phyloP scores from a whole-genome alignment of 2,113 vertebrate genomes.

The Gopherus evgoodei region DNA sequence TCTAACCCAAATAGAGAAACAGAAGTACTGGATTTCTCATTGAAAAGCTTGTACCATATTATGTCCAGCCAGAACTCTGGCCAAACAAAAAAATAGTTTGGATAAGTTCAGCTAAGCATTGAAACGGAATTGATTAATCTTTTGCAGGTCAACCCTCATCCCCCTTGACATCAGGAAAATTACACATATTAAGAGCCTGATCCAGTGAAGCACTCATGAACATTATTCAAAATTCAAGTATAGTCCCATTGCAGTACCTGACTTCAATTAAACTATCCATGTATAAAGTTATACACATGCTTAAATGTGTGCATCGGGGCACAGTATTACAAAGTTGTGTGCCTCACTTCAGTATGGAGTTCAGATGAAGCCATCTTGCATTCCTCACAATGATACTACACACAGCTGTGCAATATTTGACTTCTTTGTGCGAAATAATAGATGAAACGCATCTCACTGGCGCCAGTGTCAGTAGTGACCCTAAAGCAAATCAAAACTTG shows the following conservation, averaged over 20 bases:
- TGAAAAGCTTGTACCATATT: neutral
- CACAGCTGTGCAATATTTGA: constrained; percentile 69
- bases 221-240: neutral
- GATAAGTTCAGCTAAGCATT: neutral
- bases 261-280: neutral
- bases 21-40: neutral
- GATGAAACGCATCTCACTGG: constrained; percentile 62
- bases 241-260: neutral
- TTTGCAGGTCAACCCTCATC: neutral
- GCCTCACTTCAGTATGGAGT: neutral
- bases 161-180: neutral
- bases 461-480: constrained; percentile 51
- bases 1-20: neutral
- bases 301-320: neutral
- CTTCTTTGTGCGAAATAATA: constrained; percentile 70
- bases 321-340: neutral
- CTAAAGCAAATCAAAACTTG: constrained; percentile 32
- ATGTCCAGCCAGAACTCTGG: neutral
- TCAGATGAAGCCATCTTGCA: neutral
- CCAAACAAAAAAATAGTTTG: neutral
- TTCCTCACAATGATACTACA: constrained; percentile 41
- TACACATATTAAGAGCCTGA: neutral
- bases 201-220: neutral
- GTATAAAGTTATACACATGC: neutral
- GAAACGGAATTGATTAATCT: neutral